Evolutionary conservation across 2,113 vertebrate genomes (phyloP).

Genomic region (Meriones unguiculatus): DNA sequence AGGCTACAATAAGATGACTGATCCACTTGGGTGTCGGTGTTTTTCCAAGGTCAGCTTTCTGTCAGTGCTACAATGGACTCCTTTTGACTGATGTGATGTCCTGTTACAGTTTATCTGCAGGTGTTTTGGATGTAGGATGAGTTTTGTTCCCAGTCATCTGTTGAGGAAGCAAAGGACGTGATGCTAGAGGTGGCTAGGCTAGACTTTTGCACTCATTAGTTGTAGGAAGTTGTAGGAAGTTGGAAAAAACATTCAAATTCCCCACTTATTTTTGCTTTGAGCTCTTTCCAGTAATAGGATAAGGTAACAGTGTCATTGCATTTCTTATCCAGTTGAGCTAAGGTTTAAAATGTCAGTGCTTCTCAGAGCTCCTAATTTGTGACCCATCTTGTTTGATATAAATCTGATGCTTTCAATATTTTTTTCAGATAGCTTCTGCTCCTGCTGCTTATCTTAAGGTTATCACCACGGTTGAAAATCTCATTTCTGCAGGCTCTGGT

Average conservation of each 20-base stretch:
- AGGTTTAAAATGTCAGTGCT: background rate
- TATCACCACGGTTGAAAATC: background rate
- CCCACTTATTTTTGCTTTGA: background rate
- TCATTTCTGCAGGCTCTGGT: background rate
- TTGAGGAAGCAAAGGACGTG: background rate
- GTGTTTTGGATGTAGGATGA: background rate
- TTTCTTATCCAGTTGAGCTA: background rate
- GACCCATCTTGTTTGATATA: background rate
- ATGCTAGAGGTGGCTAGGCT: background rate
- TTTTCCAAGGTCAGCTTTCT: conserved; percentile 2
- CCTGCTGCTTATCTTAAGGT: background rate
- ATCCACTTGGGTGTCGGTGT: background rate
- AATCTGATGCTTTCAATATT: background rate
- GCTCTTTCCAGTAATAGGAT: background rate
- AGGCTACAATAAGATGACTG: background rate
- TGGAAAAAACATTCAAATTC: background rate
- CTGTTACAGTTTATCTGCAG: background rate
- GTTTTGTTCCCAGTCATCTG: background rate
- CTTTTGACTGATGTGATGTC: background rate
- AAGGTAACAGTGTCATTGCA: background rate
- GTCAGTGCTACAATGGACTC: background rate
- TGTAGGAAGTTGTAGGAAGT: background rate
- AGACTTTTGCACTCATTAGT: background rate
- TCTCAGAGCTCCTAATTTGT: background rate
- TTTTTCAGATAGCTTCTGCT: background rate